Evolutionary conservation across 2,888 invertebrate genomes (phyloP).

Genomic region (Euclidia mi): DNA sequence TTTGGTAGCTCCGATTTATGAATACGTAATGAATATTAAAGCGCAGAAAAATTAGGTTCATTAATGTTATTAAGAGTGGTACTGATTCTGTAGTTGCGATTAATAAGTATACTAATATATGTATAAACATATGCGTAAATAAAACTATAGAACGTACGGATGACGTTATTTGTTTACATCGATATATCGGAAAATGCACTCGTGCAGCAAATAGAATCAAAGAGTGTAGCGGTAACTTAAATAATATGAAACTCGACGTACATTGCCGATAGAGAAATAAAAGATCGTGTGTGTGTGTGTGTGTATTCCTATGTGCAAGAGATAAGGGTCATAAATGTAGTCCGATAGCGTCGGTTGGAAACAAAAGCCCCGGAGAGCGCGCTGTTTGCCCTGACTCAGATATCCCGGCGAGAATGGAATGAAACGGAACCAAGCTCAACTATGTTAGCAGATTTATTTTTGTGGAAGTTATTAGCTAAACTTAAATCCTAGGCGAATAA

Average conservation of each 20-base stretch:
- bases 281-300: constrained; percentile 38
- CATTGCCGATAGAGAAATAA: constrained; percentile 42
- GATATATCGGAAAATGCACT: background rate
- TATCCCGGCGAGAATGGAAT: constrained; percentile 56
- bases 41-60: background rate
- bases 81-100: too few relatives aligned
- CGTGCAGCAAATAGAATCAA: constrained; percentile 1
- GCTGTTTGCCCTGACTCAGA: constrained; percentile 74
- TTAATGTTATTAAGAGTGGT: background rate
- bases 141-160: too few relatives aligned
- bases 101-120: too few relatives aligned
- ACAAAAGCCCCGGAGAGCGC: constrained; percentile 64
- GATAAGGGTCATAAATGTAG: constrained; percentile 64
- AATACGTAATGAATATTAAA: background rate
- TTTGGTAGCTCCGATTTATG: constrained; percentile 7
- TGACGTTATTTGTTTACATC: too few relatives aligned
- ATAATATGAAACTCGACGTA: constrained; percentile 25
- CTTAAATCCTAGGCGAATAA: background rate
- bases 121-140: background rate
- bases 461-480: constrained; percentile 42
- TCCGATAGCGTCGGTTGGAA: constrained; percentile 60
- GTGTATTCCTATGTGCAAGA: constrained; percentile 52
- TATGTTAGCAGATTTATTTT: constrained; percentile 53
- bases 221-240: constrained; percentile 17
- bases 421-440: constrained; percentile 60